Evolutionary conservation across 2,797 vertebrate species (phyloP), one percentile per base, ranked within the genome.

Genomic region (Benthosema pterotum): DNA sequence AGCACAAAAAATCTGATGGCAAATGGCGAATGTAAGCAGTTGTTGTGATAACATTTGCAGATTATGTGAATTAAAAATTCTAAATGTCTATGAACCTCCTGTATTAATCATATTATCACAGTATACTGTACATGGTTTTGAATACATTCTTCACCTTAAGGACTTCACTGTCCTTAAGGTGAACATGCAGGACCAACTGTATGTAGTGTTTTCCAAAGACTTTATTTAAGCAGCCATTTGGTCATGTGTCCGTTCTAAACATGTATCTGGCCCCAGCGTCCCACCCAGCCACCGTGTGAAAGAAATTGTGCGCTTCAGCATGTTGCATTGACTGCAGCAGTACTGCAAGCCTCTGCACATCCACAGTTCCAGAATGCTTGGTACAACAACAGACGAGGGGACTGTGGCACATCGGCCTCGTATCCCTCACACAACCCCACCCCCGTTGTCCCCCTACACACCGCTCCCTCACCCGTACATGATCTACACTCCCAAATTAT

Each of bases 331-430:
- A 93, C 72, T 63, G 8, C 56, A 5, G 69, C 82, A 85, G 89
- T 89, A 91, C 76, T 93, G 92, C 92, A 91, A 88, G 85, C 89
- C 87, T 93, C 75, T 89, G 93, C 92, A 93, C 87, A 93, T 91
- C 90, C 89, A 84, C 80, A 69, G 80, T 91, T 94, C 92, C 88
- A 92, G 92, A 93, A 93, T 28, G 42, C 60, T 83, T 70, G 65
- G 79, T 76, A 80, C 79, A 89, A 89, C 86, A 90, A 91, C 86
- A 91, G 86, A 83, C 79, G 63, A 53, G 42, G 17, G 67, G 69
- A 57, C 78, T 42, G 70, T 12, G 61, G 57, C 17, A 65, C 69
- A 55, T 59, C 49, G 17, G 63, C 68, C 84, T 77, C 69, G 46
- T 25, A 60, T 63, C 65, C 64, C 61, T 42, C 56, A 67, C 57